Conservation (phyloP, 2,888 invertebrate genomes). For the Argyresthia goedartella region DNA sequence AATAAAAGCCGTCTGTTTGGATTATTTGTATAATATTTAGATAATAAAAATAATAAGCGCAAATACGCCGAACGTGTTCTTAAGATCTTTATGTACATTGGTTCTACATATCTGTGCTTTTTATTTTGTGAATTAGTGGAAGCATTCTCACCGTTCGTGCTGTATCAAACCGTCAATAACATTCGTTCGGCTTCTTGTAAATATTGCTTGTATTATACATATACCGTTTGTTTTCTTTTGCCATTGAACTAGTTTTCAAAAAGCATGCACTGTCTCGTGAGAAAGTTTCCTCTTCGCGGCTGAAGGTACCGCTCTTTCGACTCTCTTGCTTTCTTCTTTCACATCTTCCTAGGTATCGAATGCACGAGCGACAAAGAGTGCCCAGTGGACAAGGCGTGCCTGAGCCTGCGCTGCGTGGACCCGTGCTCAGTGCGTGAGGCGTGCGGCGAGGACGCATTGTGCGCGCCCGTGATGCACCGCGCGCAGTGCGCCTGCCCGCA, state of each 20-base stretch:
- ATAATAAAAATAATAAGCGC: neutral
- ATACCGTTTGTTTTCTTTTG: constrained; percentile 62
- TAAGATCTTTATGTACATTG: neutral
- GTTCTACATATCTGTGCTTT: neutral
- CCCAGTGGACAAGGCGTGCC: constrained; percentile 91
- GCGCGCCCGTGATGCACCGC: constrained; percentile 86
- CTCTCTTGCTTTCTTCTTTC: constrained; percentile 69
- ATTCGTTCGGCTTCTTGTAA: constrained; percentile 72
- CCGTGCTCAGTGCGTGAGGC: constrained; percentile 90
- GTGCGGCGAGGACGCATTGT: constrained; percentile 91
- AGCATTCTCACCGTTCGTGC: constrained; percentile 74
- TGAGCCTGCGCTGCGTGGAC: constrained; percentile 91
- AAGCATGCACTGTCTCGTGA: constrained; percentile 81
- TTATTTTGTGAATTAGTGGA: constrained; percentile 43
- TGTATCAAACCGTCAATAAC: constrained; percentile 64
- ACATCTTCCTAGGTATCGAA: constrained; percentile 81
- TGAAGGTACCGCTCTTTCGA: constrained; percentile 84
- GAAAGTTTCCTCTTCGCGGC: constrained; percentile 90
- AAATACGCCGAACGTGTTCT: neutral
- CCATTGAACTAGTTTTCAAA: constrained; percentile 68
- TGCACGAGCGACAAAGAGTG: constrained; percentile 93
- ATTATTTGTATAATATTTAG: too few species aligned
- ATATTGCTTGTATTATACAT: constrained; percentile 72
- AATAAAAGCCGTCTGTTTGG: too few species aligned
- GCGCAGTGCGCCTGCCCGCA: constrained; percentile 91